These are phyloP conservation scores for Frankliniella fusca DNA, from an alignment of 2,888 invertebrate species.

Conservation along the genomic window DNA sequence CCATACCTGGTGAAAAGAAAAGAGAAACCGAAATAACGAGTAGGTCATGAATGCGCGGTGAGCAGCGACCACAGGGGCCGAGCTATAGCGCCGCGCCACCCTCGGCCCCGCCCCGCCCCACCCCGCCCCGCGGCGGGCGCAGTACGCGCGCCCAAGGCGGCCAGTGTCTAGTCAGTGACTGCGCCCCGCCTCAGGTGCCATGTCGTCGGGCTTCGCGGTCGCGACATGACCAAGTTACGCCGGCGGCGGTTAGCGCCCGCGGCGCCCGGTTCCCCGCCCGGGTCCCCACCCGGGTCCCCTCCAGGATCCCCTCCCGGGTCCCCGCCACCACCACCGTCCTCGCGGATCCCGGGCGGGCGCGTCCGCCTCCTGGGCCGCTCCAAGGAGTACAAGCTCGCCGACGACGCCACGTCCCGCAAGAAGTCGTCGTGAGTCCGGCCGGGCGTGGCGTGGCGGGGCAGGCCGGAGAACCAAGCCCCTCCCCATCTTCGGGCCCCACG, in stretches of 20 bases:
- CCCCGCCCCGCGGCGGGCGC: not conserved
- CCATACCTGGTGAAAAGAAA: not conserved
- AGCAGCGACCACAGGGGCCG: too few species aligned
- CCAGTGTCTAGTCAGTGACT: not conserved
- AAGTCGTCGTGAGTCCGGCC: too few species aligned
- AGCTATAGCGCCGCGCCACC: too few species aligned
- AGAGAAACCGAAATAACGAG: not conserved
- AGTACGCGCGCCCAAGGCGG: too few species aligned
- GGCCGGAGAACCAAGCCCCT: too few species aligned
- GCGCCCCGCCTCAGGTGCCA: not conserved
- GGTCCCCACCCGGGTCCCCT: too few species aligned
- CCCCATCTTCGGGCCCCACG: too few species aligned
- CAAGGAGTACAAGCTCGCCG: not conserved
- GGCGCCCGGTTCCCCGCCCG: too few species aligned
- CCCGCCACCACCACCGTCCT: too few species aligned
- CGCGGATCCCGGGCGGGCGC: not conserved
- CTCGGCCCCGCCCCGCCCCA: not conserved
- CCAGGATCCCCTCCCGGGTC: too few species aligned
- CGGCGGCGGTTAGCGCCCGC: not conserved
- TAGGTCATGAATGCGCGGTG: too few species aligned
- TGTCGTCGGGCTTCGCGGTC: not conserved
- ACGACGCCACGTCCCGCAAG: not conserved
- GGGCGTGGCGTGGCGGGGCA: too few species aligned
- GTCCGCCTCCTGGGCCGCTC: not conserved
- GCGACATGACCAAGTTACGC: not conserved